Conservation (phyloP, 2,888 invertebrate species). For the Teinopalpus imperialis region DNA sequence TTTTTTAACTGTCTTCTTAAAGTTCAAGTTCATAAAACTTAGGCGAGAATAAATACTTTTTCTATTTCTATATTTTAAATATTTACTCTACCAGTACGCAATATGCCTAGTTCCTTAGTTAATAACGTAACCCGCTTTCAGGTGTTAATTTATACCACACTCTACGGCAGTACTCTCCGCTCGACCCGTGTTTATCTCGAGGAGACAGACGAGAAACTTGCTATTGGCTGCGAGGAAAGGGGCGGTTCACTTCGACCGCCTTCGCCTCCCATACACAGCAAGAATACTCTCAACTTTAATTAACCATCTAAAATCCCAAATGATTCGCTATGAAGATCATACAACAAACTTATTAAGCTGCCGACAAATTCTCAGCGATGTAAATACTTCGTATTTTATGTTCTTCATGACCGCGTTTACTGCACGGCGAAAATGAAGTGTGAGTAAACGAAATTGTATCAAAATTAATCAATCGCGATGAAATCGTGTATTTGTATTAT, state of each 20-base stretch:
- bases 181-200: slow-evolving; percentile 50
- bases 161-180: slow-evolving; percentile 32
- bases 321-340: slow-evolving; percentile 12
- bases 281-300: slow-evolving; percentile 23
- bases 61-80: too few species aligned
- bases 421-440: slow-evolving; percentile 8
- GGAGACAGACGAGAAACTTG: slow-evolving; percentile 53
- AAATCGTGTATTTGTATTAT: too few species aligned
- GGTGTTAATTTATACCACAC: slow-evolving; percentile 28
- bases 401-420: slow-evolving; percentile 3
- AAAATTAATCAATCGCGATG: neutral
- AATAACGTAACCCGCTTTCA: slow-evolving; percentile 26
- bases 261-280: slow-evolving; percentile 39
- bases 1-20: too few species aligned
- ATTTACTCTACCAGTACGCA: too few species aligned
- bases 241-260: slow-evolving; percentile 57
- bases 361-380: neutral
- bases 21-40: too few species aligned
- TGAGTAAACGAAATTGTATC: neutral
- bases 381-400: slow-evolving; percentile 3
- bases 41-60: too few species aligned
- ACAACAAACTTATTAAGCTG: slow-evolving; percentile 1
- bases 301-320: slow-evolving; percentile 22
- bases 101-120: too few species aligned
- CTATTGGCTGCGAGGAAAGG: slow-evolving; percentile 66